phyloP scores from a whole-genome alignment of 2,888 invertebrate genomes.

The Kryphioiulus occultus region DNA sequence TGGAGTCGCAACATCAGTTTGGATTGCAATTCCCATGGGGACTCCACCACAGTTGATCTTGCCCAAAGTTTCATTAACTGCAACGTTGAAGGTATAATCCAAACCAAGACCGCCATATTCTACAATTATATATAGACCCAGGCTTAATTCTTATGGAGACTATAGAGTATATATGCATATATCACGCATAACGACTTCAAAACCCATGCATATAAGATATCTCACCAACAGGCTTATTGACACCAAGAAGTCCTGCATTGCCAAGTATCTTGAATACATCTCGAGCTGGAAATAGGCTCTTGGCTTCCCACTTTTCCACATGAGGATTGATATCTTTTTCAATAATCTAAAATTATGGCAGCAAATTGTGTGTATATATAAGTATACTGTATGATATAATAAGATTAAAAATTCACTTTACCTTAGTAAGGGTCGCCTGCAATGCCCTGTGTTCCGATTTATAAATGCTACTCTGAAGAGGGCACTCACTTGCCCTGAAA shows the following conservation, averaged over 20 bases:
- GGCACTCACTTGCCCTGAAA: background rate
- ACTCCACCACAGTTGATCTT: constrained; percentile 66
- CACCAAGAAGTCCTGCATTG: constrained; percentile 66
- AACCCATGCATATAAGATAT: no score
- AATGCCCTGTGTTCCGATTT: constrained; percentile 27
- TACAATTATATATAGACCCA: constrained; percentile 57
- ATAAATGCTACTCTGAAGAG: constrained; percentile 39
- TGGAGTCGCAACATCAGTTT: constrained; percentile 68
- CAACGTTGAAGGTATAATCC: constrained; percentile 67
- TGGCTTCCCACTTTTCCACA: constrained; percentile 67
- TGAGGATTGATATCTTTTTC: constrained; percentile 67
- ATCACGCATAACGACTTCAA: no score
- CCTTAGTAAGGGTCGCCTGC: constrained; percentile 29
- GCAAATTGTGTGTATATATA: background rate
- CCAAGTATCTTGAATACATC: constrained; percentile 67
- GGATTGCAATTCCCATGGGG: constrained; percentile 66
- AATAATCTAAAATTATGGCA: constrained; percentile 62
- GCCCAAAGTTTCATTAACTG: constrained; percentile 67
- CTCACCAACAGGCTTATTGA: constrained; percentile 64
- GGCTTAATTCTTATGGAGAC: no score
- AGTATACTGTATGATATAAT: background rate
- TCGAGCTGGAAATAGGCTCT: constrained; percentile 65
- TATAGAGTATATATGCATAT: no score
- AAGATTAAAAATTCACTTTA: background rate
- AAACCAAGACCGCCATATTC: constrained; percentile 68